Base-by-base conservation (phyloP, 2,888 invertebrate genomes). In the Apamea epomidion region DNA sequence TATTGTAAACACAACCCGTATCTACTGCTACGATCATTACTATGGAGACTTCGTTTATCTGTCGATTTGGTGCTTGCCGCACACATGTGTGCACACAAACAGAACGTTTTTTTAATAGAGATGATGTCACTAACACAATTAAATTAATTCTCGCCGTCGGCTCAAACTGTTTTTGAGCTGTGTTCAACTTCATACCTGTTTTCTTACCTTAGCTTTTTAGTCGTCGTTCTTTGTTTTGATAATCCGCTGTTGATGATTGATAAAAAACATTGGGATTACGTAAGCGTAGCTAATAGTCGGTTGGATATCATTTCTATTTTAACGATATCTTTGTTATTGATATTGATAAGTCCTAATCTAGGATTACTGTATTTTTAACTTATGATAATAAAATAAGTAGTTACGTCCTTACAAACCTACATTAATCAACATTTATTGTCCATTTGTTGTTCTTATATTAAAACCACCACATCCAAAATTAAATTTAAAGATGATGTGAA, bases 111-210 rank as follows among this genome's bases (percentile, higher is more conserved):
- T 90, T 87, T 88, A 89, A 86, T 84, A 82, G 84, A 68, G 91
- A 90, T 94, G 94, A 94, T 94, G 92, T 93, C 94, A 94, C 91
- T 90, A 86, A 80, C 89, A 90, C 78, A 87, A 89, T 89, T 88
- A 87, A 88, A 87, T 82, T 90, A 86, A 85, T 86, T 83, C 60
- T 79, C 76, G 79, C 68, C 60, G 83, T 77, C 77, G 80, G 80
- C 85, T 88, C 45, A 84, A 86, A 83, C 76, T 87, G 74, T 85
- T 84, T 93, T 92, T 87, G 88, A 87, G 90, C 87, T 85, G 88
- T 84, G 84, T 86, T 87, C 77, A 89, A 93, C 94, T 85, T 87
- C 76, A 90, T 93, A 95, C 92, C 91, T 84, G 94, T 93, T 93
- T 76, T 89, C n/a, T 88, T 85, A 86, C 88, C 87, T 88, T 87